Conservation (phyloP, 2,888 invertebrate species). For the Drosophila setosimentum region DNA sequence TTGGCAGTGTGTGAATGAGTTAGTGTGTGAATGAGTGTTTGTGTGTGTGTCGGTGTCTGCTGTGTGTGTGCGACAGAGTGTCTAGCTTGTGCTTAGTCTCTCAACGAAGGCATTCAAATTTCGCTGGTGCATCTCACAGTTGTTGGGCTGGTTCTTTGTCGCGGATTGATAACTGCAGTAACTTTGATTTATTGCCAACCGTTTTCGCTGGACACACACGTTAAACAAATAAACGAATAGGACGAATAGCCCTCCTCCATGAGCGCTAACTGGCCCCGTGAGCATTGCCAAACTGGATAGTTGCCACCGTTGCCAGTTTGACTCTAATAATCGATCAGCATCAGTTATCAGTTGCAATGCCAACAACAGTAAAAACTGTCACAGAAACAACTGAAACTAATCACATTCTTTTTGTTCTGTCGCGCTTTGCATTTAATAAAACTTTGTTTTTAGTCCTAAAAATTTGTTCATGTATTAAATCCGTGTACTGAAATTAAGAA, state of each 20-base stretch:
- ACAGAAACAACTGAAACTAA: constrained; percentile 31
- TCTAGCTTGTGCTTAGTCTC: constrained; percentile 48
- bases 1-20: constrained; percentile 26
- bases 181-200: constrained; percentile 71
- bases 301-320: constrained; percentile 1
- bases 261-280: constrained; percentile 21
- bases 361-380: constrained; percentile 17
- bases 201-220: constrained; percentile 19
- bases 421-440: not conserved
- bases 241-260: constrained; percentile 5
- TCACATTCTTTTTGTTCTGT: not conserved
- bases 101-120: constrained; percentile 70
- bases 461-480: not conserved
- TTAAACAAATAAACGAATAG: constrained; percentile 17
- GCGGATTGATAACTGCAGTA: constrained; percentile 72
- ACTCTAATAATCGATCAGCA: constrained; percentile 52
- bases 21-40: not conserved
- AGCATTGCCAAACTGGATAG: constrained; percentile 49
- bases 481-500: not conserved
- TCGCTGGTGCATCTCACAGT: constrained; percentile 34
- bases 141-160: constrained; percentile 36
- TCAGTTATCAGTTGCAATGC: constrained; percentile 29
- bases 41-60: constrained; percentile 7
- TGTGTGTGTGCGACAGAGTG: constrained; percentile 19
- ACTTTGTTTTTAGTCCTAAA: not conserved